Evolutionary conservation across 2,113 vertebrate genomes (phyloP), one percentile per base, ranked within the genome.

Genomic region (Lathamus discolor): DNA sequence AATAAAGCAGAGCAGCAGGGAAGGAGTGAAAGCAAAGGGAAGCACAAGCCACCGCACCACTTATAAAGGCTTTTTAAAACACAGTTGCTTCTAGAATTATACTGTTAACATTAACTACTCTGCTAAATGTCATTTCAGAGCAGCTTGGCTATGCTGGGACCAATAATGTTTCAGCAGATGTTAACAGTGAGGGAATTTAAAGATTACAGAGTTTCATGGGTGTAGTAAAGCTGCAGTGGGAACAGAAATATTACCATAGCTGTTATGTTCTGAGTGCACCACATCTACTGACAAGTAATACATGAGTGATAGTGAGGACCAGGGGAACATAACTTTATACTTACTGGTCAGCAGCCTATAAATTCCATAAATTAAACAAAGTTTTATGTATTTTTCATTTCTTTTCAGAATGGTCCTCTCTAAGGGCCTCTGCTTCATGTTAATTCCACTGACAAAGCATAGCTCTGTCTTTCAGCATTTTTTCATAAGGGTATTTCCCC

Each of bases 81-180:
- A 97, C 81, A 87, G 97, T 95, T 98, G 97, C 92, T 81, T 97
- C 95, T 91, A 96, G 97, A 98, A 98, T 98, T 97, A 98, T 96
- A 97, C 97, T 95, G 97, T 98, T 98, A 98, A 97, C 97, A 93
- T 98, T 98, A 98, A 98, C 97, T 97, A 97, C 97, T 96, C 96
- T 96, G 97, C 98, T 98, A 98, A 98, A 98, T 97, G 97, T 96
- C 97, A 98, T 98, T 98, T 98, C 98, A 97, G 97, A 98, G 98
- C 98, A 98, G 98, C 98, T 97, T 98, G 98, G 97, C 98, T 97
- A 98, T 98, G 98, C 97, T 97, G 99, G 99, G 99, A 99, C 98
- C 98, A 98, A 98, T 99, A 99, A 99, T 98, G 98, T 98, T 98
- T 97, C 98, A 99, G 98, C 99, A 99, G 99, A 99, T 99, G 99